Base-by-base conservation (phyloP, 2,797 vertebrate genomes). In the Fistularia tabacaria region DNA sequence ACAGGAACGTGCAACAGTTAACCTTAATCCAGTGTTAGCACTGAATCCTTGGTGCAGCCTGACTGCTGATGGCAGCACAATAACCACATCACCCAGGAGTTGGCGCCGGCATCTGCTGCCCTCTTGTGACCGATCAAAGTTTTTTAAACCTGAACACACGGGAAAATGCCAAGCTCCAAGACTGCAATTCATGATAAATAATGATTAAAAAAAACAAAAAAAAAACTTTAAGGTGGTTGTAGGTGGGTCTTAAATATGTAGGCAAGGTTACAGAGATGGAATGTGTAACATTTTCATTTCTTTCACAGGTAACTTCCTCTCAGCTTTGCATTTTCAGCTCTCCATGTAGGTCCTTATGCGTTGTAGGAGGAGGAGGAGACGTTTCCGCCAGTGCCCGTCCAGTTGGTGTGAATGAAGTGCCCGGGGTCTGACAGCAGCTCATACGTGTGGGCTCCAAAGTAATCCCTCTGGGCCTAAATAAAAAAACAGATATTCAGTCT, bases 391-490 rank as follows among this genome's bases (percentile, higher is more conserved):
- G 92, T 92, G 46, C 97, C 97, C 0, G 97, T 98, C 97, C 97
- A 99, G 86, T 99, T 98, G 38, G 97, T 99, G 76, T 99, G 97
- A 86, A 96, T 75, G 60, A 90, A 94, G 0, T 73, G 69, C 1
- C 96, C 96, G 0, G 96, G 96, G 9, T 92, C 90, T 3, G 90
- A 88, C 37, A 95, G 81, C 6, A 98, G 88, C 66, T 98, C 96
- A 0, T 99, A 99, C 0, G 96, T 98, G 68, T 98, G 97, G 1
- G 97, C 97, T 46, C 97, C 97, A 6, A 99, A 99, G 84, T 98
- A 99, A 76, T 99, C 97, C 6, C 97, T 93, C 84, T 98, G 97
- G 25, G 96, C 97, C 97, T 99, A 58, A 7, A 38, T 10, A 49
- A 49, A 14, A 51, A 25, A 42, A 14, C 39, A 8, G 8, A 40